A percentile compares a stretch with the other conserved stretches of the same genome.
Conservation (phyloP, 2,888 invertebrate genomes). For the Oscheius myriophilus region DNA sequence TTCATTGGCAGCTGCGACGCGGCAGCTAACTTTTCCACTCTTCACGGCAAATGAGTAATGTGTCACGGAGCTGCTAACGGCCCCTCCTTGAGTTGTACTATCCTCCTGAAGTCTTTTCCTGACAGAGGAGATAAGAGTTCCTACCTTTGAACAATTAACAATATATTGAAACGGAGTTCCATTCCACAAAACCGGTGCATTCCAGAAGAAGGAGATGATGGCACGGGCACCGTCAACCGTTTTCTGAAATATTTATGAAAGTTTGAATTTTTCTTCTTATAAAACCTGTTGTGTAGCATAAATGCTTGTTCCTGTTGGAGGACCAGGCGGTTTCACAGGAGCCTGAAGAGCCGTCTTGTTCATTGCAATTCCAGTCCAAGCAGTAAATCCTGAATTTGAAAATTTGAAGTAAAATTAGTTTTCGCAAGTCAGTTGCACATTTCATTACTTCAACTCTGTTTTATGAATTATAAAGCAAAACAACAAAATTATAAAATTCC, state of each 20-base stretch:
- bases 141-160: slow-evolving; percentile 63
- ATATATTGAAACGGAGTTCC: slow-evolving; percentile 63
- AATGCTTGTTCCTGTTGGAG: slow-evolving; percentile 58
- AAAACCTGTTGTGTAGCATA: slow-evolving; percentile 65
- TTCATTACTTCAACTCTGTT: too few relatives aligned
- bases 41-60: slow-evolving; percentile 67
- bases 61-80: slow-evolving; percentile 54
- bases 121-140: too few relatives aligned
- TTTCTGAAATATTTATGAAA: slow-evolving; percentile 44
- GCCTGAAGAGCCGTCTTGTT: slow-evolving; percentile 63
- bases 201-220: slow-evolving; percentile 69
- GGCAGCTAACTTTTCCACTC: slow-evolving; percentile 67
- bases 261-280: background rate
- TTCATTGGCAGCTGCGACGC: slow-evolving; percentile 68
- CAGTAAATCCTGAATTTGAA: slow-evolving; percentile 45
- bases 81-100: slow-evolving; percentile 47
- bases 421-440: too few relatives aligned
- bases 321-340: slow-evolving; percentile 67
- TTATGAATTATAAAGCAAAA: too few relatives aligned
- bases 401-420: too few relatives aligned
- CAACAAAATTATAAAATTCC: background rate
- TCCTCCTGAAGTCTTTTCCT: slow-evolving; percentile 46
- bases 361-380: slow-evolving; percentile 56
- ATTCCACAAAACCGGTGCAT: slow-evolving; percentile 67
- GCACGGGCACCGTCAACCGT: slow-evolving; percentile 69